These are phyloP conservation scores for Orthonychiurus folsomi DNA, from an alignment of 2,888 invertebrate species.

Conservation along the genomic window DNA sequence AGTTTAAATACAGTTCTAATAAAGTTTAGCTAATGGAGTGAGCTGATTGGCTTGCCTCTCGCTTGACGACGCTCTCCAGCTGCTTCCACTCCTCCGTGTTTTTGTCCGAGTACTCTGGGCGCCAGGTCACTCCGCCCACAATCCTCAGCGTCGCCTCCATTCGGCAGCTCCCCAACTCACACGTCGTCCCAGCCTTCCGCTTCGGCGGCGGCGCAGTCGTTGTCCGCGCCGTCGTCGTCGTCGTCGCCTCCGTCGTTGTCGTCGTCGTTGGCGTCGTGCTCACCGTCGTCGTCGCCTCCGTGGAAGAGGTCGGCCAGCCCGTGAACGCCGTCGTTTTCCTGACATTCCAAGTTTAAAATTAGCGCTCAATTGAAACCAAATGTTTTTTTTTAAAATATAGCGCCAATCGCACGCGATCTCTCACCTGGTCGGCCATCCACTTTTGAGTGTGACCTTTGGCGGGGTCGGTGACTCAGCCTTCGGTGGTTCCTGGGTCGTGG, in stretches of 20 bases:
- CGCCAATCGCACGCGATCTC: slow-evolving; percentile 12
- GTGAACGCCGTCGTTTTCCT: slow-evolving; percentile 81
- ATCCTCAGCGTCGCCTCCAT: slow-evolving; percentile 78
- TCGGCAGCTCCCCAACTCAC: slow-evolving; percentile 52
- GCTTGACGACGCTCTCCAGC: slow-evolving; percentile 47
- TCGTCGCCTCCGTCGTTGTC: slow-evolving; percentile 51
- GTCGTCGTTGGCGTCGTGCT: slow-evolving; percentile 53
- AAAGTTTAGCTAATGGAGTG: not conserved
- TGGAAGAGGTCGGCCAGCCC: slow-evolving; percentile 87
- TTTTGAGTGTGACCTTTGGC: slow-evolving; percentile 61
- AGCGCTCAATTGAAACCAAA: not conserved
- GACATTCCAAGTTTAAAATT: slow-evolving; percentile 43
- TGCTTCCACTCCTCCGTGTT: slow-evolving; percentile 80
- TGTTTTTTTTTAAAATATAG: not conserved
- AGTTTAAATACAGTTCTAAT: too few species aligned
- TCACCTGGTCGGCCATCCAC: slow-evolving; percentile 77
- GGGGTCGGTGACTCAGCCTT: slow-evolving; percentile 47
- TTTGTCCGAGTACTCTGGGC: slow-evolving; percentile 73
- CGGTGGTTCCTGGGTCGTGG: slow-evolving; percentile 50
- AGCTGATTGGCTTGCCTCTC: slow-evolving; percentile 26
- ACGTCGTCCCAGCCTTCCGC: slow-evolving; percentile 44
- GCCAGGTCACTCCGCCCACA: slow-evolving; percentile 71
- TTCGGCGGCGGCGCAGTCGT: slow-evolving; percentile 60
- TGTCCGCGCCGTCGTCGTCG: slow-evolving; percentile 58
- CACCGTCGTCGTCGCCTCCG: slow-evolving; percentile 58